Base-by-base conservation (phyloP, 2,888 invertebrate species). In the Neoscelio sp. region DNA sequence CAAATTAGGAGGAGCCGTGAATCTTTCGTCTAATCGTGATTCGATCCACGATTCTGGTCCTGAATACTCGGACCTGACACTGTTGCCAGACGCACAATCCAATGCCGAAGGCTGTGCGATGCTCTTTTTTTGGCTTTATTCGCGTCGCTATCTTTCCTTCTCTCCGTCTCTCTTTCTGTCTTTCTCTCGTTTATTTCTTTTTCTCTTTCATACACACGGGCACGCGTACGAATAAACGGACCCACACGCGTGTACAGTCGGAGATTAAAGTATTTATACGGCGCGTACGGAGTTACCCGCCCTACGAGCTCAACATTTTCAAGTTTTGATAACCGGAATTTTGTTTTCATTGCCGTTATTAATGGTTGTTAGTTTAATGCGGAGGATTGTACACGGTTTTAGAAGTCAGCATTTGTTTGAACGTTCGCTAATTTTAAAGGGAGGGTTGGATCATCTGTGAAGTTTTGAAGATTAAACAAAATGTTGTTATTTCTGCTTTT, bases 41-140 rank as follows among this genome's bases (percentile, higher is more conserved):
- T 78, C 77, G 77, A 71, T 67, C 30, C 71, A 71, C 71, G 77
- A 77, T 71, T 77, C 58, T 64, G 62, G 73, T 76, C 76, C 58
- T 67, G 78, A 71, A 73, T 78, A 65, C 71, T 71, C 46, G 68
- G 67, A 60, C 68, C 73, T 71, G 67, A 77, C 85, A 82, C 82
- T 83, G 84, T 84, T 84, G 84, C 84, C 83, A 84, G 81, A 82
- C 78, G 80, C 81, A 81, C 78, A 80, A 78, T 76, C 60, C 78
- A 58, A 73, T 38, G 54, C 52, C 75, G 73, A 74, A 70, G 79
- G 52, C 58, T 62, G 73, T 64, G 42, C 76, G 78, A 67, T 78
- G 65, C 70, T 64, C 56, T 75, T 82, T 74, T 26, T 81, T 74
- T 73, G 10, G 20, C 54, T 54, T 60, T 65, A 20, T 60, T 70